Evolutionary conservation across 2,113 vertebrate genomes (phyloP), one percentile per base, ranked within the genome.

Genomic region (Lamprotornis superbus): DNA sequence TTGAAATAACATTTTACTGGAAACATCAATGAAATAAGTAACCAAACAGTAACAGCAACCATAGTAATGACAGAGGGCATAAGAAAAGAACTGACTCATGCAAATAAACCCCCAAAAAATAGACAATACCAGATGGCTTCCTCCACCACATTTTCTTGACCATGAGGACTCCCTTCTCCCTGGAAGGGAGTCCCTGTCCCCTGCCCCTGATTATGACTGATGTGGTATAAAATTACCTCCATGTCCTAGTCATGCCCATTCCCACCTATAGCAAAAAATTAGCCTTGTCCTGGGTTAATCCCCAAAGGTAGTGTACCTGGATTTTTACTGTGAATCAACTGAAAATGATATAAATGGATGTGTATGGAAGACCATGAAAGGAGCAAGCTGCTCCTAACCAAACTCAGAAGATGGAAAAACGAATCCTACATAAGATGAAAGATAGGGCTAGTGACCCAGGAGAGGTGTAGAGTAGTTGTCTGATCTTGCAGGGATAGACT

Each of bases 81-180:
- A 49, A 49, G 30, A 64, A 75, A 30, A 65, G 5, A 56, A 40
- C 12, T 30, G 15, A 40, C 15, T 56, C 22, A n/a, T 19, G 24
- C 5, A 30, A 40, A 30, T 40, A 65, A 56, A 23, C 3, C 4
- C 19, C 6, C 10, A 6, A 1, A 49, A 74, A 56, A 15, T 0
- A 19, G 19, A 23, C 28, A 33, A 28, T 56, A 30, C 10, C 12
- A n/a, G 35, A 65, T 0, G 0, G 14, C 24, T n/a, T 15, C 6
- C 30, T 65, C 25, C 20, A 56, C 30, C 15, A 56, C 0, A 1
- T 24, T 56, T 40, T 65, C 30, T 65, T 85, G 30, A 49, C 70
- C 1, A 1, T 49, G 19, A 40, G 15, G 10, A 75, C 15, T 67
- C 30, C 12, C 12, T 57, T 75, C 4, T 35, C 7, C 4, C 4